Percentiles rank a stretch among this genome's conserved stretches.
phyloP scores from a whole-genome alignment of 2,797 vertebrate genomes.

The Holocentrus rufus region DNA sequence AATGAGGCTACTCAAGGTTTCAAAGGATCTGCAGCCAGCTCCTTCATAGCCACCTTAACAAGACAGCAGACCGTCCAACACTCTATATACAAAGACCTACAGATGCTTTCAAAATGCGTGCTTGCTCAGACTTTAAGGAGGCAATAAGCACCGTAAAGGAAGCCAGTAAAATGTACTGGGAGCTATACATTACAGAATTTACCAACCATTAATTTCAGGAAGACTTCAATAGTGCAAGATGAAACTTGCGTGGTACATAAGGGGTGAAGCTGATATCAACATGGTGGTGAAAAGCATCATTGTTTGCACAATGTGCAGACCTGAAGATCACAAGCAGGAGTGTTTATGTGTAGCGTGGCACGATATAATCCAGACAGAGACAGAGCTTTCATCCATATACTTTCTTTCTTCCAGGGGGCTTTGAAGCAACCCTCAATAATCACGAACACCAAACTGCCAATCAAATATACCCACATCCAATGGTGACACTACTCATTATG shows the following conservation, averaged over 20 bases:
- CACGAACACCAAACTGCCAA: slow-evolving; percentile 29
- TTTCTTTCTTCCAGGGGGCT: slow-evolving; percentile 26
- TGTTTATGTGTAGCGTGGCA: slow-evolving; percentile 29
- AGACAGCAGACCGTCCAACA: slow-evolving; percentile 14
- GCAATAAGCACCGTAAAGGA: not conserved
- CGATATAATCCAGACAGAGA: slow-evolving; percentile 19
- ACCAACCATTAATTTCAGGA: too few relatives aligned
- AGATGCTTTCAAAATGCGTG: slow-evolving; percentile 22
- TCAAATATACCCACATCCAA: slow-evolving; percentile 26
- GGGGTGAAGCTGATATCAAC: slow-evolving; percentile 3
- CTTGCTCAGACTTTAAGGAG: slow-evolving; percentile 3
- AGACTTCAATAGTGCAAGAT: not conserved
- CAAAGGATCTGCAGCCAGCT: slow-evolving; percentile 24
- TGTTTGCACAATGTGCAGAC: slow-evolving; percentile 27
- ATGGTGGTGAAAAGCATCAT: slow-evolving; percentile 18
- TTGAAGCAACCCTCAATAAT: slow-evolving; percentile 50
- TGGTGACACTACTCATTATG: slow-evolving; percentile 50
- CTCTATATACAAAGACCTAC: slow-evolving; percentile 6
- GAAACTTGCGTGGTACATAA: not conserved
- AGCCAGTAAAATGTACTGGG: slow-evolving; percentile 1
- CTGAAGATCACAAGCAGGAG: slow-evolving; percentile 32
- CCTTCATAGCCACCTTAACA: slow-evolving; percentile 40
- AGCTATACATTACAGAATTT: not conserved
- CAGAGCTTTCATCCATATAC: slow-evolving; percentile 28
- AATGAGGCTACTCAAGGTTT: slow-evolving; percentile 41